Percentiles rank a stretch among this genome's conserved stretches.
These are phyloP conservation scores for Arvicanthis niloticus DNA, from an alignment of 2,113 vertebrate genomes.

Conservation along the genomic window DNA sequence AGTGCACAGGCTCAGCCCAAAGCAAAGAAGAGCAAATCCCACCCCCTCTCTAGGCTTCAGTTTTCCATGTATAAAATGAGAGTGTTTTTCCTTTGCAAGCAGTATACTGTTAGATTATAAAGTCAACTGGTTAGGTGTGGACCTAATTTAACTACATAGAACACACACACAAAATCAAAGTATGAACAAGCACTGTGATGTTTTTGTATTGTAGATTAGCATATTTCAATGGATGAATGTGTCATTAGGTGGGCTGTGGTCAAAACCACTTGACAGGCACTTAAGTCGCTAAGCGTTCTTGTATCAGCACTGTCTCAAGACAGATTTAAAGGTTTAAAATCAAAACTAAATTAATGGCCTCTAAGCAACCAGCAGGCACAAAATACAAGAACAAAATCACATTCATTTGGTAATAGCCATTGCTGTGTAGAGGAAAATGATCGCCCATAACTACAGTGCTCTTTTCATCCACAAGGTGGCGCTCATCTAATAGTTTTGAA, in stretches of 20 bases:
- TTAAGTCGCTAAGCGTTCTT: not conserved
- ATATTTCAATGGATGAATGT: not conserved
- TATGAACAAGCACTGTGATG: not conserved
- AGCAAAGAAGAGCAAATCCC: not conserved
- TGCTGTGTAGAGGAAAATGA: not conserved
- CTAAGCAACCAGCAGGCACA: constrained; percentile 13
- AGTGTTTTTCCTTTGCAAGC: not conserved
- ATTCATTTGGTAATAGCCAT: not conserved
- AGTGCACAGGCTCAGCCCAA: not conserved
- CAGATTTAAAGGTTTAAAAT: not conserved
- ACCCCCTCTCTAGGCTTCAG: not conserved
- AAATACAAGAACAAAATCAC: not conserved
- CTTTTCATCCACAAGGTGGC: constrained; percentile 85
- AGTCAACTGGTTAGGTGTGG: not conserved
- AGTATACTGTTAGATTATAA: not conserved
- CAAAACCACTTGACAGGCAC: not conserved
- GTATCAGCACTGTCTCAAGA: not conserved
- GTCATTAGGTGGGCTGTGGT: not conserved
- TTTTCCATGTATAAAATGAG: not conserved
- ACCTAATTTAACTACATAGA: not conserved
- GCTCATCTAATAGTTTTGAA: constrained; percentile 72
- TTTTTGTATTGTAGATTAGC: not conserved
- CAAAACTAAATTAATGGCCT: not conserved
- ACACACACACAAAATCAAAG: not conserved
- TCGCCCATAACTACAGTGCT: not conserved